A percentile compares a stretch with the other conserved stretches of the same genome.
Conservation (phyloP, 2,888 invertebrate species). For the Parnassius glacialis region DNA sequence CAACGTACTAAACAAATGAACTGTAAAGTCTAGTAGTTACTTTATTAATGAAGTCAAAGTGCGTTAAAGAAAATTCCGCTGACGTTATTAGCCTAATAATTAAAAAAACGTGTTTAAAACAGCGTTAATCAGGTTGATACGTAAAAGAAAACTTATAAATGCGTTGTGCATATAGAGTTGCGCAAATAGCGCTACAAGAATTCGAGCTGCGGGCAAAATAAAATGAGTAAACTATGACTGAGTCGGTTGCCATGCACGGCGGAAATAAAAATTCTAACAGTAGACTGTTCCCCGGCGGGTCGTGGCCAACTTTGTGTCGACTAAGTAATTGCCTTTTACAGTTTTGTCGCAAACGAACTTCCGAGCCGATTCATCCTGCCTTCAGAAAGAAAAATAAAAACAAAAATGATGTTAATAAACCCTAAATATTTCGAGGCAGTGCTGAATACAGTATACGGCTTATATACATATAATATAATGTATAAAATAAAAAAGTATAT, state of each 20-base stretch:
- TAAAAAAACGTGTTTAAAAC: neutral
- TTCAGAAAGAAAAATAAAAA: conserved; percentile 20
- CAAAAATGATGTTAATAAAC: neutral
- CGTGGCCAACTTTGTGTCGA: conserved; percentile 51
- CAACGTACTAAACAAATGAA: conserved; percentile 4
- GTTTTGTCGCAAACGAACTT: conserved; percentile 55
- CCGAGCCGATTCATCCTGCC: conserved; percentile 50
- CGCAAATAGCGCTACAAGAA: neutral
- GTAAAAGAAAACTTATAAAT: neutral
- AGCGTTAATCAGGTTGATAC: conserved; percentile 7
- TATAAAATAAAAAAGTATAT: too few relatives aligned
- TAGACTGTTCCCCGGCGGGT: conserved; percentile 47
- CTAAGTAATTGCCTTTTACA: conserved; percentile 70
- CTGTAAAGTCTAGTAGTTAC: conserved; percentile 4
- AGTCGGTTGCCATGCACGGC: conserved; percentile 24
- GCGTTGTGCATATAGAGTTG: neutral
- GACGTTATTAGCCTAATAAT: conserved; percentile 1
- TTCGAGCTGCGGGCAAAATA: conserved; percentile 31
- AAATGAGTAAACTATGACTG: conserved; percentile 34
- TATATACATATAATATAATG: too few relatives aligned
- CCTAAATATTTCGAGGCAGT: neutral
- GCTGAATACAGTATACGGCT: neutral
- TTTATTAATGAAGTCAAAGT: neutral
- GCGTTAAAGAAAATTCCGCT: neutral
- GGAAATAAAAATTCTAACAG: conserved; percentile 40